These are phyloP conservation scores for Lordiphosa collinella DNA, from an alignment of 1,140 invertebrate species.

Conservation along the genomic window DNA sequence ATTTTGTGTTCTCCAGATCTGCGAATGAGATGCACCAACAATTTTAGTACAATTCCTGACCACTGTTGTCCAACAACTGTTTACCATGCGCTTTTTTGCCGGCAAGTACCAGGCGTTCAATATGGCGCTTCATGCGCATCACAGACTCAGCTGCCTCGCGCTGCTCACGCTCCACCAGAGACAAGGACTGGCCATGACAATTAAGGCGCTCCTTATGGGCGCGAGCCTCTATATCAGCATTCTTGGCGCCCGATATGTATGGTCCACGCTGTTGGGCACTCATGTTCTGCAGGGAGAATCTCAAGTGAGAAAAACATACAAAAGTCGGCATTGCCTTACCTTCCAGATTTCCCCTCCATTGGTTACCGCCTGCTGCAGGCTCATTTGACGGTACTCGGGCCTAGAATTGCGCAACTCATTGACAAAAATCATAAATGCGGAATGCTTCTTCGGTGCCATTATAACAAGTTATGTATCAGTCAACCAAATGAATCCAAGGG, in stretches of 20 bases:
- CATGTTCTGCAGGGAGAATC: conserved; percentile 20
- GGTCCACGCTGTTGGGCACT: conserved; percentile 36
- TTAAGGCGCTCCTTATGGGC: conserved; percentile 22
- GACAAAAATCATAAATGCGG: conserved; percentile 52
- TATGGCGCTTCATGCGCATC: conserved; percentile 47
- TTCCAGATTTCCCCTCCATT: conserved; percentile 35
- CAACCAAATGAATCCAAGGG: neutral
- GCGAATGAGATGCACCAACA: neutral
- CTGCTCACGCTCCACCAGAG: conserved; percentile 25
- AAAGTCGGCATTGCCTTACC: conserved; percentile 7
- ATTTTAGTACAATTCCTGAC: neutral
- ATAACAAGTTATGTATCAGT: too few relatives aligned
- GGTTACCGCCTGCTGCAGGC: conserved; percentile 14
- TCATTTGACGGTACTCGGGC: conserved; percentile 5
- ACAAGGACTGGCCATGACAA: conserved; percentile 30
- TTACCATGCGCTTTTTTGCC: conserved; percentile 39
- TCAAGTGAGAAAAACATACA: neutral
- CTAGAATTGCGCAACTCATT: conserved; percentile 25
- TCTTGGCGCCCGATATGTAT: conserved; percentile 32
- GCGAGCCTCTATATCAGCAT: conserved; percentile 3
- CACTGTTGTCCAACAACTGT: neutral
- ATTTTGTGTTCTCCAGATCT: conserved; percentile 47
- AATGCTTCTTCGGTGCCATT: conserved; percentile 49
- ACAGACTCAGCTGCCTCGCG: conserved; percentile 6
- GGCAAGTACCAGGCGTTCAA: conserved; percentile 36